A percentile compares a stretch with the other conserved stretches of the same genome.
phyloP scores from a whole-genome alignment of 2,888 invertebrate genomes.

The Cheilosia vernalis region DNA sequence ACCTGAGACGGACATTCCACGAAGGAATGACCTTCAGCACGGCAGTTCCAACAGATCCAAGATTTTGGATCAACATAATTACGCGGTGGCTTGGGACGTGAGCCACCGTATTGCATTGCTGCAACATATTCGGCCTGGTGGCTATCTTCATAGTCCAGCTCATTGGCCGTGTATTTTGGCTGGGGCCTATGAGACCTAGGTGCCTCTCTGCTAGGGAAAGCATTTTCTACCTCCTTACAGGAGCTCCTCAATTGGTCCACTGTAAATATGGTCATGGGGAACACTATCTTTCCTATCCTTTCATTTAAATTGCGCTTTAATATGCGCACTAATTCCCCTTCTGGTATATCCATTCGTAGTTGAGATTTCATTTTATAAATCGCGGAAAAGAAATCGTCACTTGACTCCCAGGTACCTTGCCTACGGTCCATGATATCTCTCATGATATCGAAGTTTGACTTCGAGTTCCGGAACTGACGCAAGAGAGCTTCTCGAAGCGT shows the following conservation, averaged over 20 bases:
- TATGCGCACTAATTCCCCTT: no score
- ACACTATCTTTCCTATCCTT: background rate
- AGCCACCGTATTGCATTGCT: background rate
- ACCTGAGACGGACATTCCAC: no score
- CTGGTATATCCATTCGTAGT: no score
- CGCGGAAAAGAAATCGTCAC: background rate
- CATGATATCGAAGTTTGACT: constrained; percentile 4
- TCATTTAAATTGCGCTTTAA: constrained; percentile 10
- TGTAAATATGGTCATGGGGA: background rate
- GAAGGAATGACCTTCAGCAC: no score
- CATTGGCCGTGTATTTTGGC: background rate
- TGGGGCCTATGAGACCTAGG: background rate
- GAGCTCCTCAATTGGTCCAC: background rate
- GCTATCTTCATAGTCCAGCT: constrained; percentile 12
- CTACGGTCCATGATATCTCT: constrained; percentile 13
- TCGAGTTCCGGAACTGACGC: background rate
- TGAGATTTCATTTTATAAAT: background rate
- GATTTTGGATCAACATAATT: no score
- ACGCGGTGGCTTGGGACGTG: no score
- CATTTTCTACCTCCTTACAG: constrained; percentile 12
- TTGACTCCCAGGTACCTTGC: constrained; percentile 5
- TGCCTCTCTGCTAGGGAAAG: background rate
- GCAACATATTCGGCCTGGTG: background rate
- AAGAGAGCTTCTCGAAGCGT: background rate
- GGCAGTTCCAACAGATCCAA: no score